phyloP scores from a whole-genome alignment of 2,113 vertebrate genomes.

The Rhinoptilus africanus region DNA sequence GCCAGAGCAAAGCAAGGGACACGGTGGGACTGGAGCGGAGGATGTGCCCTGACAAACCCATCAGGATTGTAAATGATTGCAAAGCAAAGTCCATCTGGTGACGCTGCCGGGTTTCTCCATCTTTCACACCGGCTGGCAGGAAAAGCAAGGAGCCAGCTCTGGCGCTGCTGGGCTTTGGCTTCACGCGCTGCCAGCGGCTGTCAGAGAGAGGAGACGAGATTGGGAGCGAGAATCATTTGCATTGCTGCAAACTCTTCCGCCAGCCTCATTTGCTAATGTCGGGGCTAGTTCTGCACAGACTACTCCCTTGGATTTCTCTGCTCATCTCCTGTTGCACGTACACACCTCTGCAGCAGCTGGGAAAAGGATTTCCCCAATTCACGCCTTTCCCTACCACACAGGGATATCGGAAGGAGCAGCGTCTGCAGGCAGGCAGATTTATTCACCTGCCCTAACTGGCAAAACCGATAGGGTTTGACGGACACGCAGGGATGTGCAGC shows the following conservation, averaged over 20 bases:
- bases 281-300: background rate
- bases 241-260: conserved; percentile 1
- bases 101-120: background rate
- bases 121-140: background rate
- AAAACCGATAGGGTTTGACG: conserved; percentile 27
- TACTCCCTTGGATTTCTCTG: background rate
- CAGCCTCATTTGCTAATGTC: background rate
- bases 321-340: fast-evolving
- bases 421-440: background rate
- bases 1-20: background rate
- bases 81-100: conserved; percentile 40
- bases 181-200: conserved; percentile 28
- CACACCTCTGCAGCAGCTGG: background rate
- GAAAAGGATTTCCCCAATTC: background rate
- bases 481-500: background rate
- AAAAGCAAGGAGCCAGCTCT: background rate
- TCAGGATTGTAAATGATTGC: background rate
- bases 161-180: background rate
- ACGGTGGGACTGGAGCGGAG: fast-evolving
- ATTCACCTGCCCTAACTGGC: conserved; percentile 46
- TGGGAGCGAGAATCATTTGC: background rate
- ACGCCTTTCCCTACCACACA: background rate
- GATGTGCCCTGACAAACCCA: background rate
- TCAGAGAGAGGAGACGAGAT: background rate
- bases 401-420: background rate